These are phyloP conservation scores for Dusona sp. DNA, from an alignment of 2,888 invertebrate species.

Conservation along the genomic window DNA sequence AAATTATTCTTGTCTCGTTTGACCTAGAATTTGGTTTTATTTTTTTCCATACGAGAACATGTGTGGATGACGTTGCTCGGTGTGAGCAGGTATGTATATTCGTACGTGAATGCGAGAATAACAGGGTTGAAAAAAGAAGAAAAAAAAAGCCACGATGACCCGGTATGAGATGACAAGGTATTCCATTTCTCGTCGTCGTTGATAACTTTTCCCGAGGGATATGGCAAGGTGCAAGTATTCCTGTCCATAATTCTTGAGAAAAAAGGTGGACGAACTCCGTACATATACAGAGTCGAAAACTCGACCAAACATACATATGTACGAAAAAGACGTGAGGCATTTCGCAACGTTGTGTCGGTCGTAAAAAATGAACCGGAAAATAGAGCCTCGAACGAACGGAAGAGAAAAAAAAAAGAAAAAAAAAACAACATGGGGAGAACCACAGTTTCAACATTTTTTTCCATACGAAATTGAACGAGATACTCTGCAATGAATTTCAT, in stretches of 20 bases:
- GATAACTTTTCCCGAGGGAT: conserved; percentile 31
- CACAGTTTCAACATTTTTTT: conserved; percentile 53
- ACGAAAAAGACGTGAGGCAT: conserved; percentile 36
- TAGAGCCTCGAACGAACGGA: background rate
- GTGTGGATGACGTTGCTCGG: conserved; percentile 18
- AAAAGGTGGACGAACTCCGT: conserved; percentile 44
- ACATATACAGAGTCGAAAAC: background rate
- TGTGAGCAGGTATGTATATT: conserved; percentile 15
- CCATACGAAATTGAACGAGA: conserved; percentile 48
- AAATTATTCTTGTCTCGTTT: conserved; percentile 57
- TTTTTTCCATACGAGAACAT: conserved; percentile 21
- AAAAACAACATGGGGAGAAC: conserved; percentile 37
- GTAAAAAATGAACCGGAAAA: background rate
- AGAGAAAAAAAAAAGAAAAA: conserved; percentile 11
- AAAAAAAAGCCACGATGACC: conserved; percentile 44
- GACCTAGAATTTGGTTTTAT: conserved; percentile 49
- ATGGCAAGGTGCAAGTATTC: conserved; percentile 5
- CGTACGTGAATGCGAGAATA: background rate
- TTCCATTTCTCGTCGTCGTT: conserved; percentile 44
- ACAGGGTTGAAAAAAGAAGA: background rate
- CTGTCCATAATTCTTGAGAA: conserved; percentile 57
- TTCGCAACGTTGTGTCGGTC: conserved; percentile 29
- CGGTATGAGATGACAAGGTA: conserved; percentile 7
- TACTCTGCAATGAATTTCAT: conserved; percentile 25
- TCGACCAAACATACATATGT: conserved; percentile 8